Percentiles rank a stretch among this genome's conserved stretches.
Conservation (phyloP, 2,888 invertebrate species). For the Cotesia congregata region DNA sequence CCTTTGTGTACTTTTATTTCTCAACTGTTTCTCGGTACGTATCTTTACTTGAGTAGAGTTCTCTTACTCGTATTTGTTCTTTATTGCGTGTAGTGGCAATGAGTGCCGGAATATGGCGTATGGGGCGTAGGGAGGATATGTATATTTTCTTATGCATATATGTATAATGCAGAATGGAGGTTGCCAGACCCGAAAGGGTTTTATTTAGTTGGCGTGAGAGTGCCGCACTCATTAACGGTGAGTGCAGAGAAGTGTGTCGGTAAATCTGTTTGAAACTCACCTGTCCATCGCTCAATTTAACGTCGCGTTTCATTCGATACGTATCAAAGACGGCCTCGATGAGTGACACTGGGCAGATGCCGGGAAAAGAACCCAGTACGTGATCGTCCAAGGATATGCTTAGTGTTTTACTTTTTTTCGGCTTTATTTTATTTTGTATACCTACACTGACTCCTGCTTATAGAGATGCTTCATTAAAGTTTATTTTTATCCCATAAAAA, state of each 20-base stretch:
- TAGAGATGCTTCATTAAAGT: not conserved
- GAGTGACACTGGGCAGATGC: slow-evolving; percentile 38
- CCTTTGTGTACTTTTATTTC: slow-evolving; percentile 4
- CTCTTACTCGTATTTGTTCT: slow-evolving; percentile 6
- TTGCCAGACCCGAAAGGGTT: not conserved
- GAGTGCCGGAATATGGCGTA: not conserved
- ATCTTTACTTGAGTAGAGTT: not conserved
- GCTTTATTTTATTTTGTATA: slow-evolving; percentile 5
- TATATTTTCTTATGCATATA: slow-evolving; percentile 11
- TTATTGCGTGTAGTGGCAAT: slow-evolving; percentile 32
- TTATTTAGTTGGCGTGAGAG: slow-evolving; percentile 21
- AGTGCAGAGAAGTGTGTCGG: slow-evolving; percentile 37
- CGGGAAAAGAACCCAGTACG: slow-evolving; percentile 21
- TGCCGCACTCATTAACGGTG: slow-evolving; percentile 41
- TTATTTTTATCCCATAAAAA: not conserved
- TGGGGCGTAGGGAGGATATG: not conserved
- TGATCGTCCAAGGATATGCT: slow-evolving; percentile 23
- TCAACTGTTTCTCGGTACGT: not conserved
- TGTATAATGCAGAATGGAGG: not conserved
- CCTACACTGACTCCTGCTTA: slow-evolving; percentile 16
- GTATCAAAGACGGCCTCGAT: slow-evolving; percentile 40
- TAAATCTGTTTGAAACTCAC: slow-evolving; percentile 41
- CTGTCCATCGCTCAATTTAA: slow-evolving; percentile 36
- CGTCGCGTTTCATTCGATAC: slow-evolving; percentile 31
- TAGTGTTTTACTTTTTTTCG: not conserved